Percentiles rank a stretch among this genome's conserved stretches.
Conservation (phyloP, 2,888 invertebrate genomes). For the Orchesella flavescens region DNA sequence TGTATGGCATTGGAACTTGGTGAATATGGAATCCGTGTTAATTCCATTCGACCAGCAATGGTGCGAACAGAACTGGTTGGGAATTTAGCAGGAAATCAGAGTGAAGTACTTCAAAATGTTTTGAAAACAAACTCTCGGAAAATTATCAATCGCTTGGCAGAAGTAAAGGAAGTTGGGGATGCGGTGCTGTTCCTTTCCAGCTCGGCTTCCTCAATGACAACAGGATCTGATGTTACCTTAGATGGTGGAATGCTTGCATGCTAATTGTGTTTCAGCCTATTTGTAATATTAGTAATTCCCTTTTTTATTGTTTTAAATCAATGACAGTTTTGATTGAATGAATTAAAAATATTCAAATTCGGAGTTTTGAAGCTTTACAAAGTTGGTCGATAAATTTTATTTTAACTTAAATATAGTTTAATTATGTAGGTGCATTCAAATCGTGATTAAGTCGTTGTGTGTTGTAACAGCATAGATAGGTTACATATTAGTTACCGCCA, state of each 20-base stretch:
- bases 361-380: no score
- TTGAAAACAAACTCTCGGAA: constrained; percentile 45
- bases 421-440: background rate
- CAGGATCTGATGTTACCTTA: constrained; percentile 55
- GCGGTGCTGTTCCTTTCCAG: constrained; percentile 55
- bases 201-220: constrained; percentile 46
- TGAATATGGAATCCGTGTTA: constrained; percentile 48
- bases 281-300: background rate
- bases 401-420: background rate
- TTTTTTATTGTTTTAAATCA: background rate
- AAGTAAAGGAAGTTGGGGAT: constrained; percentile 53
- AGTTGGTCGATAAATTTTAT: background rate
- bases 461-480: no score
- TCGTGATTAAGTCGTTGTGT: no score
- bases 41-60: constrained; percentile 55
- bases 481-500: constrained; percentile 73
- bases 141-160: constrained; percentile 46
- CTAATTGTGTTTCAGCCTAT: constrained; percentile 10
- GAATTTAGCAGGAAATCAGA: constrained; percentile 41
- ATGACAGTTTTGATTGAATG: no score
- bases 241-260: constrained; percentile 54
- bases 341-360: background rate
- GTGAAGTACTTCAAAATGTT: constrained; percentile 37
- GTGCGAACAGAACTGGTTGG: constrained; percentile 53
- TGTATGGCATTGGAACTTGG: constrained; percentile 56